Base-by-base conservation (phyloP, 2,888 invertebrate genomes). In the Synergus gifuensis region DNA sequence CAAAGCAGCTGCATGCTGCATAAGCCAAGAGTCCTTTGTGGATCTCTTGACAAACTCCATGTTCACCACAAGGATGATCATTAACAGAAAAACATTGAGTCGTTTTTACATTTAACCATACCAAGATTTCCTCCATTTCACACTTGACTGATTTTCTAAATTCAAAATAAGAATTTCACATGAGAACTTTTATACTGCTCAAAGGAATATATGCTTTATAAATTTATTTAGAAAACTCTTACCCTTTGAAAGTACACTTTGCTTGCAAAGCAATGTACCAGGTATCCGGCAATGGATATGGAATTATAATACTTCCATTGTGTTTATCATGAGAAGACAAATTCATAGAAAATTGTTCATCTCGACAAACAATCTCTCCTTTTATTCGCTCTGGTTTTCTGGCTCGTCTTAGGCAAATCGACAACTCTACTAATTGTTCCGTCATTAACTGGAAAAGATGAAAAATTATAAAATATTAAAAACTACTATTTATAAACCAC, bases 41-140 rank as follows among this genome's bases (percentile, higher is more conserved):
- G 85, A 93, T 91, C 85, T 93, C 93, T 84, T 92, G 92, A 83
- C 93, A 93, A 81, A 91, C 81, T n/a, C 93, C 93, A 82, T 93
- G 90, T 42, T 84, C 79, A 9, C 93, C 93, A 85, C 93, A 93
- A 2, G 92, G 90, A 78, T 91, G 86, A 78, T 87, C 86, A 69
- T 91, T 92, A 60, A 92, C 86, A 82, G 91, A 92, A 54, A 93
- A 90, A 85, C 93, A 93, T 8, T 92, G 92, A 77, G 92, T 91
- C 22, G 92, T 92, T 79, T 91, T 88, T 44, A 93, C 87, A 81
- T 92, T 92, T 66, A 93, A 82, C n/a, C 92, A 92, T 42, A 93
- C 89, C 78, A 93, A 89, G 44, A 92, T 91, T 83, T 92, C 91
- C 78, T 91, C 89, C 76, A 91, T 86, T 81, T 90, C 89, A 85